These are phyloP conservation scores for Oscheius sp. DNA, from an alignment of 2,888 invertebrate genomes.

Conservation along the genomic window DNA sequence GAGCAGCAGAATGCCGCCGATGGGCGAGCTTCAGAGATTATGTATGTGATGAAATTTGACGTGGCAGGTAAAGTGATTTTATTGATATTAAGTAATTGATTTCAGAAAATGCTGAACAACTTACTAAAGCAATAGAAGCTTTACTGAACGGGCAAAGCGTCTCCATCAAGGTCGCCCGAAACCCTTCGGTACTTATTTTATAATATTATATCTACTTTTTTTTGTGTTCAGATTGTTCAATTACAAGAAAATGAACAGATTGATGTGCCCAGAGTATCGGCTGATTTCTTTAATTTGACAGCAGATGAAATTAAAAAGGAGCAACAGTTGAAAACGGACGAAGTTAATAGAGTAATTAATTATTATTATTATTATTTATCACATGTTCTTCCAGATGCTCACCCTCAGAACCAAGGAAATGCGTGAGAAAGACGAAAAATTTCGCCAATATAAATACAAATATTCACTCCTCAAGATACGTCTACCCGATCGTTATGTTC, in stretches of 20 bases:
- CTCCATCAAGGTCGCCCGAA: conserved; percentile 85
- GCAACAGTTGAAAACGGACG: conserved; percentile 52
- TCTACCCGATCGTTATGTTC: conserved; percentile 80
- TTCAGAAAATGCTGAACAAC: conserved; percentile 35
- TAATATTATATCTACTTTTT: background rate
- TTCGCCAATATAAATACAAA: conserved; percentile 85
- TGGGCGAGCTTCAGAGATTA: conserved; percentile 10
- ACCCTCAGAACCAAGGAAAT: conserved; percentile 92
- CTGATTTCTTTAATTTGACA: conserved; percentile 85
- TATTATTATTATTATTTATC: background rate
- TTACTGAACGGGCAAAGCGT: conserved; percentile 77
- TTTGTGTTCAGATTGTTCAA: conserved; percentile 50
- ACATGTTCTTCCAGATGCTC: conserved; percentile 76
- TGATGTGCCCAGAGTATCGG: conserved; percentile 80
- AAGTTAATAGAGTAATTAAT: conserved; percentile 52
- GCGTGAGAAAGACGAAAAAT: conserved; percentile 88
- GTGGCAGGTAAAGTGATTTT: background rate
- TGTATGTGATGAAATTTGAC: conserved; percentile 9
- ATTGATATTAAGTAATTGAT: background rate
- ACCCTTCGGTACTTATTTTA: conserved; percentile 79
- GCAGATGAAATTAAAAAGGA: conserved; percentile 81
- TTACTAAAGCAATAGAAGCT: conserved; percentile 39
- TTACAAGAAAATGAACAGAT: conserved; percentile 55
- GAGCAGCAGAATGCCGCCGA: conserved; percentile 3
- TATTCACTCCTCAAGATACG: conserved; percentile 87